Evolutionary conservation across 2,113 vertebrate genomes (phyloP).

Genomic region (Mormyrus iriodes): DNA sequence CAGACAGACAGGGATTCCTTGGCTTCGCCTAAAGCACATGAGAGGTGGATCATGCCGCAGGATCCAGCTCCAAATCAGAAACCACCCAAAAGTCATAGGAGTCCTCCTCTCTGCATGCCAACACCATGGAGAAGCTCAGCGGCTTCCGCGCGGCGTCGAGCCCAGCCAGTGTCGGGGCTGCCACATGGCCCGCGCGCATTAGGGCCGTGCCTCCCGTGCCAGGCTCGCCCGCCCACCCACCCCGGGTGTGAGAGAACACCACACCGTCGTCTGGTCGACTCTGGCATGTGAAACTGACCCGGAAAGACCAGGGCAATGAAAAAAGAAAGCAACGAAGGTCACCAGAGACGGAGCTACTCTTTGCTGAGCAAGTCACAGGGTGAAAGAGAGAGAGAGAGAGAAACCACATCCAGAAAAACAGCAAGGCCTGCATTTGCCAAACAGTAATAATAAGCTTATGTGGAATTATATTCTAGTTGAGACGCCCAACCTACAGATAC

Average conservation of each 20-base stretch:
- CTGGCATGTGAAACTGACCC: not conserved
- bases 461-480: constrained; percentile 56
- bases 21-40: not conserved
- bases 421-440: constrained; percentile 36
- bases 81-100: not conserved
- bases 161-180: not conserved
- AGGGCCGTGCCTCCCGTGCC: not conserved
- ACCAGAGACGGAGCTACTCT: not conserved
- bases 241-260: not conserved
- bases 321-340: not conserved
- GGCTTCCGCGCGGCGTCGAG: not conserved
- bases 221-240: not conserved
- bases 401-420: not conserved
- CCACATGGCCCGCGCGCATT: not conserved
- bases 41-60: not conserved
- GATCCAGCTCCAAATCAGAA: not conserved
- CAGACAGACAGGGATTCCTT: not conserved
- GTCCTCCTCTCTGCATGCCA: not conserved
- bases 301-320: not conserved
- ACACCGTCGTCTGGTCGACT: not conserved
- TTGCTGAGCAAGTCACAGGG: not conserved
- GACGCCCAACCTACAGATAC: constrained; percentile 51
- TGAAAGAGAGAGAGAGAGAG: not conserved
- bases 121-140: not conserved
- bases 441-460: constrained; percentile 61